phyloP scores from a whole-genome alignment of 2,888 invertebrate genomes.

The Lithophane socia region DNA sequence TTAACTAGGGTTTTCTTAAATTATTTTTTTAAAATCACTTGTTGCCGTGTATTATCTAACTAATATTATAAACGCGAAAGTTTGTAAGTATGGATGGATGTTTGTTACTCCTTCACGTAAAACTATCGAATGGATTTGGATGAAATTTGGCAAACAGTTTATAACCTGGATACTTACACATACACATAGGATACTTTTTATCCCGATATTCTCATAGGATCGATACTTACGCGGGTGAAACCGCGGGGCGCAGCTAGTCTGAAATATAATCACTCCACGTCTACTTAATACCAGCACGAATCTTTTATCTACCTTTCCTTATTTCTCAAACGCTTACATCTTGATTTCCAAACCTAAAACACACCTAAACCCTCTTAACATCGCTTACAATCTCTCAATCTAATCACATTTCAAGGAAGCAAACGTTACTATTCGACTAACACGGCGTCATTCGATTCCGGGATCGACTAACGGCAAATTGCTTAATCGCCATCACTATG shows the following conservation, averaged over 20 bases:
- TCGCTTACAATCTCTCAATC: conserved; percentile 41
- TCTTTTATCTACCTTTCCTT: not conserved
- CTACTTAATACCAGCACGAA: not conserved
- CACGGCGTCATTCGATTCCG: conserved; percentile 51
- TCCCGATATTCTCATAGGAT: too few species aligned
- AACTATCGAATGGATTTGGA: too few species aligned
- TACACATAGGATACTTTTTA: too few species aligned
- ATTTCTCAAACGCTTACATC: not conserved
- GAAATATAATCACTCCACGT: too few species aligned
- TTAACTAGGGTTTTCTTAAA: not conserved
- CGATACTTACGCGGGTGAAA: too few species aligned
- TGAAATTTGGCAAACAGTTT: too few species aligned
- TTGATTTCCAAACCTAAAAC: conserved; percentile 13
- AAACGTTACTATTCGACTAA: conserved; percentile 49
- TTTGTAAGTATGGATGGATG: too few species aligned
- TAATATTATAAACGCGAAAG: too few species aligned
- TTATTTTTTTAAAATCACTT: not conserved
- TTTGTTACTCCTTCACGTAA: too few species aligned
- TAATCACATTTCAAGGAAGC: conserved; percentile 38
- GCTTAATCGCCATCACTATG: conserved; percentile 63
- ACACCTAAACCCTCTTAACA: conserved; percentile 4
- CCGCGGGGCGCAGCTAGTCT: too few species aligned
- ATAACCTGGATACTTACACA: too few species aligned
- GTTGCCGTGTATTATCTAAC: not conserved
- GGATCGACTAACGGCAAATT: conserved; percentile 60